Percentiles rank a stretch among this genome's conserved stretches.
phyloP scores from a whole-genome alignment of 2,888 invertebrate species.

The Mythimna impura region DNA sequence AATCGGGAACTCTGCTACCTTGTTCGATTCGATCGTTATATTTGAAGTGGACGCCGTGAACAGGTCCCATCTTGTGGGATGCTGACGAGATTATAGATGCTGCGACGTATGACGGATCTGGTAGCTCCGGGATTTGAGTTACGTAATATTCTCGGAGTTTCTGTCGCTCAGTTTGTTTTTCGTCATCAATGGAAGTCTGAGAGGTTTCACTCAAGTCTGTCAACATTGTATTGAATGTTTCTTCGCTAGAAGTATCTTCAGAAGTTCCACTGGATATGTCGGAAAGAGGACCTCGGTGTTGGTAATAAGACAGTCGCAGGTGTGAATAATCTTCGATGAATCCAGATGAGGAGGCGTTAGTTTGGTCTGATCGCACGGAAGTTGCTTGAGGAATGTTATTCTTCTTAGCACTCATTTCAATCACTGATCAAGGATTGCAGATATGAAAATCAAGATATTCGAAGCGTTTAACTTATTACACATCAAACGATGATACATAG shows the following conservation, averaged over 20 bases:
- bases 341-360: conserved; percentile 38
- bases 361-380: conserved; percentile 15
- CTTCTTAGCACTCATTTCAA: conserved; percentile 54
- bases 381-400: conserved; percentile 28
- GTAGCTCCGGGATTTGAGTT: conserved; percentile 77
- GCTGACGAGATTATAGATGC: conserved; percentile 77
- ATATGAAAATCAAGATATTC: background rate
- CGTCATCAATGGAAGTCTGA: conserved; percentile 47
- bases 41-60: conserved; percentile 67
- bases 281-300: conserved; percentile 39
- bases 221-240: conserved; percentile 49
- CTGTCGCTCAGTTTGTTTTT: conserved; percentile 60
- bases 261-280: conserved; percentile 6
- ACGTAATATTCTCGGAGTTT: conserved; percentile 71
- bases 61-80: conserved; percentile 70
- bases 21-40: conserved; percentile 75
- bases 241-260: conserved; percentile 22
- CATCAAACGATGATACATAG: background rate
- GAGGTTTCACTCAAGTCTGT: conserved; percentile 60
- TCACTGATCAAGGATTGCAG: background rate
- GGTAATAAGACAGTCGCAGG: conserved; percentile 78
- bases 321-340: conserved; percentile 82
- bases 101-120: conserved; percentile 73
- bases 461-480: background rate
- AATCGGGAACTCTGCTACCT: conserved; percentile 44